Conservation (phyloP, 2,888 invertebrate species). For the Chymomyza fuscimana region DNA sequence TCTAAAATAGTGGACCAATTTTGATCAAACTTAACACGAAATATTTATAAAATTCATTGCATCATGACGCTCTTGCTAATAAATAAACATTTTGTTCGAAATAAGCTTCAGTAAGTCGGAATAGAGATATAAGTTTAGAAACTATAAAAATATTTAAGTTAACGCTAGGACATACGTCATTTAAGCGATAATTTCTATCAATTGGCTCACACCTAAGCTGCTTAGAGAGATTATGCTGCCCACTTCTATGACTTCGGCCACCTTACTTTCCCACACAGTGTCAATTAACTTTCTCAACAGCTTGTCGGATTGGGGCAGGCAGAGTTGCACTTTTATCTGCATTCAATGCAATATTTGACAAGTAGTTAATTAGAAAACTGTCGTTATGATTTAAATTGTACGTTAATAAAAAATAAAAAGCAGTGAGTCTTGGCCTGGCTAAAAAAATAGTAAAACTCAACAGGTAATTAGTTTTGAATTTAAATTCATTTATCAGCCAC, state of each 20-base stretch:
- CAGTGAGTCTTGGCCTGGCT: background rate
- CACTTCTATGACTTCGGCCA: background rate
- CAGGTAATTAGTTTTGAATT: constrained; percentile 23
- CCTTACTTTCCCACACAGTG: constrained; percentile 40
- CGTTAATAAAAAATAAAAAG: constrained; percentile 6
- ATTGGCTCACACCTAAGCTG: constrained; percentile 28
- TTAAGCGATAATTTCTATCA: background rate
- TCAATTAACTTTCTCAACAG: constrained; percentile 35
- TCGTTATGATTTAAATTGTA: constrained; percentile 41
- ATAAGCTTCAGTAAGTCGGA: too few relatives aligned
- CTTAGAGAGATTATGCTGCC: constrained; percentile 18
- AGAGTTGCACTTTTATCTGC: constrained; percentile 39
- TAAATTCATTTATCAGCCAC: constrained; percentile 39
- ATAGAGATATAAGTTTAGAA: too few relatives aligned
- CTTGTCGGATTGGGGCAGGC: constrained; percentile 30
- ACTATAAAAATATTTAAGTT: too few relatives aligned
- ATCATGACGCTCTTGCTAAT: too few relatives aligned
- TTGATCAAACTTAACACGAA: too few relatives aligned
- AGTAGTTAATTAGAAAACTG: constrained; percentile 46
- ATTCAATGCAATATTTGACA: constrained; percentile 27
- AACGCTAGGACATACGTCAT: background rate
- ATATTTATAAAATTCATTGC: too few relatives aligned
- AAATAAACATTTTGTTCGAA: too few relatives aligned
- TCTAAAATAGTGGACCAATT: too few relatives aligned
- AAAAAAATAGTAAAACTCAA: background rate